Evolutionary conservation across 2,888 invertebrate species (phyloP).

Genomic region (Drosophila maculinotata): DNA sequence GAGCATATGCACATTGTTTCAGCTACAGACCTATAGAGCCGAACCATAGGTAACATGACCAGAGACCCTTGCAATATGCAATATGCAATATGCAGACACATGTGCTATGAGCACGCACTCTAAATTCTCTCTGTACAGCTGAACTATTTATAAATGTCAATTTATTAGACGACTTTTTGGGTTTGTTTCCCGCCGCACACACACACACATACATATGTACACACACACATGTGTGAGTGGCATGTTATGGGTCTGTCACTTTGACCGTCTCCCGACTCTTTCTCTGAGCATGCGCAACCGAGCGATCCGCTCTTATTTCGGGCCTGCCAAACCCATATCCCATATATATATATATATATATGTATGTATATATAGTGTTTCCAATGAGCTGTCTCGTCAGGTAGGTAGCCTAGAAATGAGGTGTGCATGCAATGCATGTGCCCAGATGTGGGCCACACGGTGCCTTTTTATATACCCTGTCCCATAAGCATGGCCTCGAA

Average conservation of each 20-base stretch:
- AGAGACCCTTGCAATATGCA: conserved; percentile 59
- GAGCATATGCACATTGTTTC: conserved; percentile 48
- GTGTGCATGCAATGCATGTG: conserved; percentile 65
- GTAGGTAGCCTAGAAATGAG: conserved; percentile 71
- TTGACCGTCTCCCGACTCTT: conserved; percentile 1
- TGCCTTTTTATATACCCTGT: conserved; percentile 36
- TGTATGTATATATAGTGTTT: not conserved
- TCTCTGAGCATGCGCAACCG: conserved; percentile 66
- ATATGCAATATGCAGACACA: conserved; percentile 74
- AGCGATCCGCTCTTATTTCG: conserved; percentile 61
- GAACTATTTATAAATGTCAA: conserved; percentile 69
- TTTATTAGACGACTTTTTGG: conserved; percentile 69
- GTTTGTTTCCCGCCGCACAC: conserved; percentile 39
- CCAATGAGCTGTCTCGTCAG: conserved; percentile 59
- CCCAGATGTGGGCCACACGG: conserved; percentile 50
- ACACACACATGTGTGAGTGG: conserved; percentile 63
- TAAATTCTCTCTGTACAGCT: conserved; percentile 26
- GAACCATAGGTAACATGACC: conserved; percentile 28
- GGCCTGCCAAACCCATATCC: conserved; percentile 60
- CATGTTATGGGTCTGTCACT: conserved; percentile 60
- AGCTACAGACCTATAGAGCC: not conserved
- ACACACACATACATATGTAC: not conserved
- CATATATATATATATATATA: not conserved
- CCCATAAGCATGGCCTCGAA: not conserved
- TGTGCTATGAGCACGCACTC: conserved; percentile 63